Conservation (phyloP, 2,888 invertebrate species). For the Nezara viridula region DNA sequence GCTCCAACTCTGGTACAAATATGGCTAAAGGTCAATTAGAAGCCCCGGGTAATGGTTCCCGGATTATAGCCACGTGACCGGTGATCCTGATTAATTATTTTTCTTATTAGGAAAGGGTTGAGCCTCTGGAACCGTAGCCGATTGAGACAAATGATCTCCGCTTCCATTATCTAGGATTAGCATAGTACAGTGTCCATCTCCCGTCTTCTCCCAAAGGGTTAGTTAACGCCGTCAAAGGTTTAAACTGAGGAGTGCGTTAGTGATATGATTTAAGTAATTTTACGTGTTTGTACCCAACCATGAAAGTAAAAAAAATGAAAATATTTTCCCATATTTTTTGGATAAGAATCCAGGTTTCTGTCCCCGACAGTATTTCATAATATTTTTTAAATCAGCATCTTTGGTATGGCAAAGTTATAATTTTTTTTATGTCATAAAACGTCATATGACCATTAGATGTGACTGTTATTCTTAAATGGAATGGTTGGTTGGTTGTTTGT, state of each 20-base stretch:
- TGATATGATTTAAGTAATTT: background rate
- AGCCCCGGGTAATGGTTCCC: background rate
- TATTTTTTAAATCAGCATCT: too few relatives aligned
- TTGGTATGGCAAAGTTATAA: too few relatives aligned
- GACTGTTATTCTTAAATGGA: too few relatives aligned
- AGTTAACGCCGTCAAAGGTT: background rate
- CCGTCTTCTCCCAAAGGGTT: slow-evolving; percentile 7
- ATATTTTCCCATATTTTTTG: too few relatives aligned
- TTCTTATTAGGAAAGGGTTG: slow-evolving; percentile 56
- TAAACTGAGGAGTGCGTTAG: background rate
- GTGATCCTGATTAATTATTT: slow-evolving; percentile 57
- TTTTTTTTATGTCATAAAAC: too few relatives aligned
- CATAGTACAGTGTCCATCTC: background rate
- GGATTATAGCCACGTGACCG: slow-evolving; percentile 53
- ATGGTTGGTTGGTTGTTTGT: too few relatives aligned
- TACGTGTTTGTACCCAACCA: too few relatives aligned
- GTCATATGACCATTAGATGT: too few relatives aligned
- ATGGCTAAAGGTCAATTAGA: slow-evolving; percentile 15
- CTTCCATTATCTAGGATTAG: slow-evolving; percentile 49
- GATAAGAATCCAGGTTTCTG: too few relatives aligned
- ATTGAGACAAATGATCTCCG: slow-evolving; percentile 42
- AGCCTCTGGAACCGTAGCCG: slow-evolving; percentile 28
- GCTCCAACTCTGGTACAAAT: background rate
- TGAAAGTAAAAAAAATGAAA: too few relatives aligned
- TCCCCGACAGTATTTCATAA: too few relatives aligned